phyloP scores from a whole-genome alignment of 2,797 vertebrate species.

The Morus bassanus region DNA sequence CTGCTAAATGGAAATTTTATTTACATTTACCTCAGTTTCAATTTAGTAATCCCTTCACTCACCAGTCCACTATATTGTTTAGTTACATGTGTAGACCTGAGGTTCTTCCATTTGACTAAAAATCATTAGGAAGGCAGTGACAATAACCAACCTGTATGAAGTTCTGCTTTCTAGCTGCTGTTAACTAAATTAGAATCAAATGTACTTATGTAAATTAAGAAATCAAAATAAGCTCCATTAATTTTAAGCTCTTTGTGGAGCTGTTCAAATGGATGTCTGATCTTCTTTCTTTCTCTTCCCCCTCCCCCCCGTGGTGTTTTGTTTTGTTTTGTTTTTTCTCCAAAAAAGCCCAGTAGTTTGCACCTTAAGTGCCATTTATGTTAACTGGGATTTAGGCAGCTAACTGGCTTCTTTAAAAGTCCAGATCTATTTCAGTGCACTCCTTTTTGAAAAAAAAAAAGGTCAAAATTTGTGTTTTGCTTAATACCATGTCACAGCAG shows the following conservation, averaged over 20 bases:
- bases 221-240: constrained; percentile 38
- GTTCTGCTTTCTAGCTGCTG: constrained; percentile 24
- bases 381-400: not conserved
- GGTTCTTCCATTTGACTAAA: not conserved
- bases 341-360: not conserved
- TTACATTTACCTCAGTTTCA: not conserved
- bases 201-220: constrained; percentile 57
- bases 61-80: not conserved
- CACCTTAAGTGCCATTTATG: not conserved
- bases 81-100: not conserved
- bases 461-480: not conserved
- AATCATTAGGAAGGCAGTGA: not conserved
- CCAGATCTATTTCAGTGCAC: not conserved
- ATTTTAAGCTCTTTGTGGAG: constrained; percentile 53
- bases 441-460: not conserved
- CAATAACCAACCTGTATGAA: constrained; percentile 20
- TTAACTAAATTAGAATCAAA: constrained; percentile 55
- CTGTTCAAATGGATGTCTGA: constrained; percentile 22
- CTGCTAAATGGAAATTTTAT: not conserved
- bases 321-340: no score
- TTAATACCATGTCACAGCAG: not conserved
- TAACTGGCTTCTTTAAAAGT: not conserved
- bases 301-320: rapidly evolving
- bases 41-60: not conserved
- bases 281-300: not conserved